Evolutionary conservation across 2,888 invertebrate species (phyloP), one percentile per base, ranked within the genome.

Genomic region (Fragum sueziense): DNA sequence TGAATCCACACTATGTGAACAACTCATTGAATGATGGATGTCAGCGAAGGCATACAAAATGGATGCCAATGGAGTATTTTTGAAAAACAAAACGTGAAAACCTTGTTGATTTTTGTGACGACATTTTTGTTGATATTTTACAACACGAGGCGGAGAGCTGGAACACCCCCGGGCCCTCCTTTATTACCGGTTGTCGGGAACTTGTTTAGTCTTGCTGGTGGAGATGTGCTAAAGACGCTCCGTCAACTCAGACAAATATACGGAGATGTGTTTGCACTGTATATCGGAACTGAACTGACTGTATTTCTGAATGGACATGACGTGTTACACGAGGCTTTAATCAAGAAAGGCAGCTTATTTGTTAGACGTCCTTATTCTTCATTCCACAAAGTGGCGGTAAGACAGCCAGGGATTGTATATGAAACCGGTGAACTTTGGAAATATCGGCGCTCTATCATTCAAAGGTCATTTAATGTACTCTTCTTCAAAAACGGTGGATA

Each of bases 151-250:
- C 70, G 82, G 1, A 61, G 68, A 1, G 61, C 37, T 0, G 61
- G 76, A 7, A 68, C 74, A 51, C 82, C 79, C 0, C 79, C 82
- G 1, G 82, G 82, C 4, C 82, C 82, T 7, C 62, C 77, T 2
- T 67, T 82, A 29, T 54, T 82, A 47, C 82, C 82, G 0, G 25
- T 82, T 4, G 61, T 82, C 14, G 82, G 82, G 2, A 82, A 82
- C 67, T 34, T 82, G 22, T 74, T 70, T 14, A 71, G 67, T 22
- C 54, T 82, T 37, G 65, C 71, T 17, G 70, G 77, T 7, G 22
- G 14, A 0, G 70, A 82, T 34, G 31, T 71, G 6, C 25, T 82
- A 1, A 67, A 41, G 6, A 68, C 17, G 17, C 52, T 82, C 0
- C 54, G 61, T 1, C 54, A 67, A 2, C 37, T 82, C 11, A 31